Conservation (phyloP, 2,888 invertebrate species). For the Schizaphis graminum region DNA sequence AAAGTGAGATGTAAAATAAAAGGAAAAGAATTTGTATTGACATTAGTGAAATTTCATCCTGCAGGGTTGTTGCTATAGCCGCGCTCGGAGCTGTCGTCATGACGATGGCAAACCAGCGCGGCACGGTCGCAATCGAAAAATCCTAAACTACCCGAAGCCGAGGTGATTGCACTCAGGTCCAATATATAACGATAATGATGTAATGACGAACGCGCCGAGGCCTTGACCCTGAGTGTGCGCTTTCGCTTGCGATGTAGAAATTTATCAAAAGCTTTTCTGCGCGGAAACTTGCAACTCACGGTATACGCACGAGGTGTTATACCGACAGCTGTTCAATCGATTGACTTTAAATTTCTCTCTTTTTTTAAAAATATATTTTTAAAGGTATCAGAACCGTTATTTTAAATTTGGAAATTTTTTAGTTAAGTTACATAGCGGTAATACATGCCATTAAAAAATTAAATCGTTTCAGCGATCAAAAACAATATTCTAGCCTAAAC, state of each 20-base stretch:
- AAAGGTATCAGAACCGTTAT: background rate
- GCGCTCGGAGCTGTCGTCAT: conserved; percentile 51
- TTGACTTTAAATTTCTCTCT: background rate
- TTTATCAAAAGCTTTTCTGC: conserved; percentile 21
- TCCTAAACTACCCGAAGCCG: conserved; percentile 31
- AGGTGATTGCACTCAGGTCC: conserved; percentile 61
- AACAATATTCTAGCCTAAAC: background rate
- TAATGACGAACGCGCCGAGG: background rate
- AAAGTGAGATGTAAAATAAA: background rate
- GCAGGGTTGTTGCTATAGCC: conserved; percentile 17
- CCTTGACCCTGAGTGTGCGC: conserved; percentile 55
- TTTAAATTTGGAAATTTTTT: background rate
- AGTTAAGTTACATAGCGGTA: background rate
- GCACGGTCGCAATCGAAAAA: conserved; percentile 7
- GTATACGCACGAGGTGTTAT: background rate
- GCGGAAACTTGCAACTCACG: background rate
- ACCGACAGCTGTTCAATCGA: background rate
- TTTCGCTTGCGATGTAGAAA: background rate
- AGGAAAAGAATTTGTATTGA: conserved; percentile 46
- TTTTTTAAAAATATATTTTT: background rate
- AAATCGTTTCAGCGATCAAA: background rate
- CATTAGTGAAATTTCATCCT: conserved; percentile 32
- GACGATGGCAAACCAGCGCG: conserved; percentile 28
- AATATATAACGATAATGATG: conserved; percentile 1
- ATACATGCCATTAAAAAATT: background rate